A percentile compares a stretch with the other conserved stretches of the same genome.
phyloP scores from a whole-genome alignment of 2,888 invertebrate species.

The Standfussiana lucernea region DNA sequence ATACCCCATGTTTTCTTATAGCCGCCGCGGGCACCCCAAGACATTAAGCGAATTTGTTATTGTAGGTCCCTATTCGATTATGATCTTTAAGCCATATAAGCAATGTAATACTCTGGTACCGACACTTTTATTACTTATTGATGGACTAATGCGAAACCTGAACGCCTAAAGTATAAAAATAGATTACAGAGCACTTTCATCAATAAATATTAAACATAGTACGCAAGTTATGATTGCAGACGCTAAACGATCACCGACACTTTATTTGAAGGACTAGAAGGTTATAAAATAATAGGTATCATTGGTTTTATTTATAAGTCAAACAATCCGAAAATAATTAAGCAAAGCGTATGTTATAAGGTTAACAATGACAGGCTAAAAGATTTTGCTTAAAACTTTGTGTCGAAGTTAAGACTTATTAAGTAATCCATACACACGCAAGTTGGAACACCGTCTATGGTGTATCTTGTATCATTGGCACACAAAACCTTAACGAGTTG shows the following conservation, averaged over 20 bases:
- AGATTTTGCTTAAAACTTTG: not conserved
- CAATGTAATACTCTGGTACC: constrained; percentile 28
- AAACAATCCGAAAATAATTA: not conserved
- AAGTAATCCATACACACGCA: constrained; percentile 11
- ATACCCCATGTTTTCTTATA: constrained; percentile 8
- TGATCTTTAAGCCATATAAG: constrained; percentile 41
- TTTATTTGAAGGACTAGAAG: not conserved
- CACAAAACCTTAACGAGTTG: constrained; percentile 61
- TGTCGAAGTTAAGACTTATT: not conserved
- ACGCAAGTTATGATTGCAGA: not conserved
- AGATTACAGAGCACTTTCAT: not conserved
- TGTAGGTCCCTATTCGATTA: constrained; percentile 35
- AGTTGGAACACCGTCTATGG: constrained; percentile 6
- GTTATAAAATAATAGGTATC: not conserved
- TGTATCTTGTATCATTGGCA: constrained; percentile 32
- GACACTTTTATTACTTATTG: constrained; percentile 41
- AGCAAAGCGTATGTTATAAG: not conserved
- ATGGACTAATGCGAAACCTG: constrained; percentile 16
- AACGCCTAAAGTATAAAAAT: not conserved
- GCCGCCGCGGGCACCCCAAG: constrained; percentile 47
- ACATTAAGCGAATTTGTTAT: constrained; percentile 45
- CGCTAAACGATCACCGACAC: not conserved
- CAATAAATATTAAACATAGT: not conserved
- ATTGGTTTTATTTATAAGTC: not conserved
- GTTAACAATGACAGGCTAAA: not conserved